Base-by-base conservation (phyloP, 1,140 invertebrate genomes). In the Drosophila pruinosa region DNA sequence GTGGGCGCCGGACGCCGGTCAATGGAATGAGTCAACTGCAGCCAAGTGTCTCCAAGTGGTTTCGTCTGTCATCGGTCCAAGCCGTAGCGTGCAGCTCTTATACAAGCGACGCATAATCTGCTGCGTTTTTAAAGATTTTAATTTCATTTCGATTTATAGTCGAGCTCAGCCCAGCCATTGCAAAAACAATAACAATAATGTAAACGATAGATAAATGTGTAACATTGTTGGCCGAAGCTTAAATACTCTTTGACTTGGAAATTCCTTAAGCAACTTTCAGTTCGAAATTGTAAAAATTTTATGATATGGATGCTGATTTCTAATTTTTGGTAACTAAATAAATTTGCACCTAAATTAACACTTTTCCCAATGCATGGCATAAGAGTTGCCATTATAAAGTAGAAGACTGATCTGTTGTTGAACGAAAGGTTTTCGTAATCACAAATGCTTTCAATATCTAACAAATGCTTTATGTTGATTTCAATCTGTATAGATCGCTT, bases 101-200 rank as follows among this genome's bases (percentile, higher is more conserved):
- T 65, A 36, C 47, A 71, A 64, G 50, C 61, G 8, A 57, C 52
- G 61, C 68, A 65, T 21, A 19, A 53, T 22, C n/a, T 36, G 62
- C 67, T 50, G 68, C 43, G 59, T 70, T 59, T 70, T 50, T 19
- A 47, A 34, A 48, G 61, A 64, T 71, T 71, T 65, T 71, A 39
- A 65, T 65, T 64, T 50, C 52, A 48, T 50, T 71, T 71, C 52
- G 34, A 71, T 57, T 50, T 71, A 17, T 3, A 48, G 43, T 10
- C 45, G 31, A 50, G 41, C 19, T 31, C 22, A 26, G 56, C 65
- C 38, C 6, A 50, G 21, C 26, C 19, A 53, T 21, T 43, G 45
- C 47, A 36, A 69, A 43, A 52, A 50, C 45, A 31, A 36, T 43
- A 56, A 19, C 12, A 56, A 67, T 19, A 59, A 50, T 19, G 21